phyloP scores from a whole-genome alignment of 2,113 vertebrate species.

The Neotragus moschatus region DNA sequence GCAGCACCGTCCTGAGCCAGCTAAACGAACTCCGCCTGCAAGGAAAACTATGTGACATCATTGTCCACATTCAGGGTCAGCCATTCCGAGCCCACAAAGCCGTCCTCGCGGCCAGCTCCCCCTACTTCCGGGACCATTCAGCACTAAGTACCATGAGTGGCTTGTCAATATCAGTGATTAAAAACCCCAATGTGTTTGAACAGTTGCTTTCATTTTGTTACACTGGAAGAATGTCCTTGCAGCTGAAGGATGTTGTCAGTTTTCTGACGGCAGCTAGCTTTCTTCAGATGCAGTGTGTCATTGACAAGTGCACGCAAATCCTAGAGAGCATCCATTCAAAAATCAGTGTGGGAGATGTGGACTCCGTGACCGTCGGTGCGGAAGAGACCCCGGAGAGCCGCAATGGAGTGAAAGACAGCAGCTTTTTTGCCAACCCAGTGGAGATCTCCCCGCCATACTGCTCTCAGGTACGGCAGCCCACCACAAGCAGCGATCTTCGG shows the following conservation, averaged over 20 bases:
- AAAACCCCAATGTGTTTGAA: conserved; percentile 97
- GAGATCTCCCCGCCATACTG: conserved; percentile 97
- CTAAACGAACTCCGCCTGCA: conserved; percentile 96
- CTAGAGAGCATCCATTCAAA: conserved; percentile 98
- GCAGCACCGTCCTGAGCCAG: conserved; percentile 96
- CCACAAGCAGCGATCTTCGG: conserved; percentile 81
- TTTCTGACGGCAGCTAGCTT: conserved; percentile 98
- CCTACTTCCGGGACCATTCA: conserved; percentile 98
- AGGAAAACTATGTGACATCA: conserved; percentile 98
- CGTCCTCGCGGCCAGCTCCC: conserved; percentile 96
- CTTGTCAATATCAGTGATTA: conserved; percentile 98
- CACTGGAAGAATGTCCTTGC: conserved; percentile 97
- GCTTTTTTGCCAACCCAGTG: conserved; percentile 94
- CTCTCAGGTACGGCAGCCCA: conserved; percentile 85
- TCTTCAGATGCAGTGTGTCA: conserved; percentile 98
- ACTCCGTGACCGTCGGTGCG: conserved; percentile 85
- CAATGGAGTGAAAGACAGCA: conserved; percentile 92
- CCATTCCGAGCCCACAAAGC: conserved; percentile 98
- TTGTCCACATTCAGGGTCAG: conserved; percentile 98
- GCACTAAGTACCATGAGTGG: conserved; percentile 98
- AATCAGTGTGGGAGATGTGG: conserved; percentile 89
- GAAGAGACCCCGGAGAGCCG: conserved; percentile 85
- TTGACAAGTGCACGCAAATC: conserved; percentile 98
- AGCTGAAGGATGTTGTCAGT: conserved; percentile 96
- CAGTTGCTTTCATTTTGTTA: conserved; percentile 98